Evolutionary conservation across 2,797 vertebrate species (phyloP), one percentile per base, ranked within the genome.

Genomic region (Protonibea diacanthus): DNA sequence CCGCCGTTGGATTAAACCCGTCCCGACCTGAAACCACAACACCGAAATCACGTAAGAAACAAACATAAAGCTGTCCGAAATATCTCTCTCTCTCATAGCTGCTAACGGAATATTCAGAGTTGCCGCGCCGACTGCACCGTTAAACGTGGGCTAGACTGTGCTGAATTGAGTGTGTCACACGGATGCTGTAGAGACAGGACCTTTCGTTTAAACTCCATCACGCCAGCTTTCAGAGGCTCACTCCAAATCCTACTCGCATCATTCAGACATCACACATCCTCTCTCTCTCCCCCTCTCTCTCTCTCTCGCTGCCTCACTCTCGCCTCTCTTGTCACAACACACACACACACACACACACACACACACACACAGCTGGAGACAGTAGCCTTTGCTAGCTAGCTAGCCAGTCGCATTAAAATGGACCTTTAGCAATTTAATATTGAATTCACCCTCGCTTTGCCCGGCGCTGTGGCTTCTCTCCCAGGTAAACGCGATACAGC

Each of bases 1-100:
- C 74, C 78, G 55, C 84, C 90, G 81, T 69, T 86, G 94, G 93
- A 94, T 92, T 94, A 91, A 91, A 86, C 71, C 64, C 59, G 29
- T 20, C 79, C 79, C 15, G 40, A 69, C 9, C 74, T 47, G 45
- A 40, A 81, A 65, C 70, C 70, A 38, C 44, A 76, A 15, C 83
- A 21, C 68, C 84, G 56, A 72, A 56, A 85, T 84, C 90, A 91
- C 89, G 93, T 94, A 94, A 94, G 92, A 81, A 85, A 55, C 60
- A 68, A 74, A 59, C 67, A 4, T n/a, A 58, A 58, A 11, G n/a
- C 60, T 64, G 5, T 67, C 25, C 11, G 8, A 55, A 55, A 27
- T 42, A 23, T 69, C 21, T 33, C 29, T 72, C 25, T 75, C 6
- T 72, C 25, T 75, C 6, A 2, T 14, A 18, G 60, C 76, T 12